These are phyloP conservation scores for Perdita meconis DNA, from an alignment of 2,888 invertebrate species.

Conservation along the genomic window DNA sequence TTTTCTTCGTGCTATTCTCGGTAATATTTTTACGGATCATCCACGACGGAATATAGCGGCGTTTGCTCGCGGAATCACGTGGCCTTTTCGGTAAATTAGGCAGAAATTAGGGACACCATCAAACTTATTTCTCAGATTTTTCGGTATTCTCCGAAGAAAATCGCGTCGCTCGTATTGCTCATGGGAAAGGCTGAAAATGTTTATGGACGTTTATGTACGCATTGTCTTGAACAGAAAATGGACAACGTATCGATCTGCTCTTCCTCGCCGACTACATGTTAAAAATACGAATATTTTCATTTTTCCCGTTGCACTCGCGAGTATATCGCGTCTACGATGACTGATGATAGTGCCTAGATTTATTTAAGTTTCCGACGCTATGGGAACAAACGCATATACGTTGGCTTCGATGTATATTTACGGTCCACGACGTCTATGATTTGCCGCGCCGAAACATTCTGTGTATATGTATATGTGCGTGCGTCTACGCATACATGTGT, in stretches of 20 bases:
- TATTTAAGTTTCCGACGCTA: slow-evolving; percentile 35
- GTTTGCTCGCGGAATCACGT: neutral
- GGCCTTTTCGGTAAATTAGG: neutral
- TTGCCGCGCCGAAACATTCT: slow-evolving; percentile 70
- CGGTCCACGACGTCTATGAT: slow-evolving; percentile 60
- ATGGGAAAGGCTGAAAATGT: slow-evolving; percentile 23
- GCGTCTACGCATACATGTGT: slow-evolving; percentile 19
- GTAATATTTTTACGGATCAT: neutral
- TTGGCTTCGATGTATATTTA: slow-evolving; percentile 55
- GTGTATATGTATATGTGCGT: slow-evolving; percentile 19
- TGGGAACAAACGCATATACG: slow-evolving; percentile 28
- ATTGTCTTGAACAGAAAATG: slow-evolving; percentile 63
- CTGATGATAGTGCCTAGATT: slow-evolving; percentile 13
- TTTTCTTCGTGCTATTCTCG: neutral
- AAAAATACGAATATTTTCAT: slow-evolving; percentile 29
- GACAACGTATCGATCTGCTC: slow-evolving; percentile 71
- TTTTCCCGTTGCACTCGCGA: slow-evolving; percentile 4
- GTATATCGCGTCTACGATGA: slow-evolving; percentile 18
- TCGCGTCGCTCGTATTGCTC: neutral
- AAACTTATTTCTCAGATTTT: no score
- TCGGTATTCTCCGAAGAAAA: slow-evolving; percentile 3
- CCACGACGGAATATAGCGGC: neutral
- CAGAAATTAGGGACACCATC: neutral
- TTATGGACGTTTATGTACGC: slow-evolving; percentile 53
- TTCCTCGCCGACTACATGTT: slow-evolving; percentile 62